These are phyloP conservation scores for Pimephales promelas DNA, from an alignment of 2,113 vertebrate species.

Conservation along the genomic window DNA sequence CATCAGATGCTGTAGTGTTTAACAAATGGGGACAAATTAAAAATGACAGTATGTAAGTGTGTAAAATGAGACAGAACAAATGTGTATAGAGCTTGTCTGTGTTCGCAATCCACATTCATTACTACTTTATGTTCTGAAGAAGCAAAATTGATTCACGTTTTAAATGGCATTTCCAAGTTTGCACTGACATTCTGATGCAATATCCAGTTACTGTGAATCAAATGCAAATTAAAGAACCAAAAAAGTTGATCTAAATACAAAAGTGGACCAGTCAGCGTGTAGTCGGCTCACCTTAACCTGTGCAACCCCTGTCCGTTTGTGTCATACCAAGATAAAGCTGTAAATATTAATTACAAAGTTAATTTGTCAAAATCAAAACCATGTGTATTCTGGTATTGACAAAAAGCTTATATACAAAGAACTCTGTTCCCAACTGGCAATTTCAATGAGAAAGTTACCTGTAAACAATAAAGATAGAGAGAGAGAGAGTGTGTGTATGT, in stretches of 20 bases:
- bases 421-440: conserved; percentile 69
- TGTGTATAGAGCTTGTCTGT: conserved; percentile 8
- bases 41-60: conserved; percentile 4
- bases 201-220: conserved; percentile 46
- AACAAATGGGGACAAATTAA: conserved; percentile 19
- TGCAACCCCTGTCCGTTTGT: neutral
- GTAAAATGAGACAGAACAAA: conserved; percentile 8
- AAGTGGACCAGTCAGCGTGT: neutral
- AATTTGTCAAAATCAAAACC: conserved; percentile 32
- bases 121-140: conserved; percentile 20
- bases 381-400: conserved; percentile 59
- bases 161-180: neutral
- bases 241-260: conserved; percentile 9
- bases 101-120: conserved; percentile 14
- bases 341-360: conserved; percentile 16
- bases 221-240: neutral
- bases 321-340: conserved; percentile 3
- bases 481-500: conserved; percentile 25
- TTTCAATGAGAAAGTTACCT: conserved; percentile 64
- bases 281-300: conserved; percentile 9
- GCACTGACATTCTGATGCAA: conserved; percentile 27
- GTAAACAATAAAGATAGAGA: conserved; percentile 72
- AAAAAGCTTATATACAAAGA: conserved; percentile 66
- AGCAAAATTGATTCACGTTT: neutral
- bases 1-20: conserved; percentile 25